These are phyloP conservation scores for Odontophorus gujanensis DNA, from an alignment of 2,113 vertebrate species.

Conservation along the genomic window DNA sequence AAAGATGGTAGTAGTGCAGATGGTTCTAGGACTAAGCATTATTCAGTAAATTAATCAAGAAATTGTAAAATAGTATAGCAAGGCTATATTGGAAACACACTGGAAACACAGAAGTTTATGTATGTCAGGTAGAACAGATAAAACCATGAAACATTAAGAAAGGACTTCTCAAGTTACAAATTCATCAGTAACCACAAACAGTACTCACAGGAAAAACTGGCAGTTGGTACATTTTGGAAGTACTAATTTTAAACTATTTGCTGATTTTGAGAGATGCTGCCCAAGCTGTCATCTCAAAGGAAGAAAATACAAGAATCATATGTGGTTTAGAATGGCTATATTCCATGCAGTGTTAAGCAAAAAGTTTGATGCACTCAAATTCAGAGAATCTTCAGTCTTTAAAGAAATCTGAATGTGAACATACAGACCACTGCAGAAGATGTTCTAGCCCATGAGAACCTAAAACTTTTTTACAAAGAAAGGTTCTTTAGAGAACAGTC, in stretches of 20 bases:
- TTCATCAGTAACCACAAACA: not conserved
- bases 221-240: not conserved
- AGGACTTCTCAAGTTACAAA: rapidly evolving
- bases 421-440: not conserved
- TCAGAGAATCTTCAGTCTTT: not conserved
- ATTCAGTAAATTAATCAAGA: not conserved
- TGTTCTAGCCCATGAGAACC: not conserved
- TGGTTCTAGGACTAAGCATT: not conserved
- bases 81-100: not conserved
- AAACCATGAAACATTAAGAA: not conserved
- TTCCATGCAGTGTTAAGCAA: not conserved
- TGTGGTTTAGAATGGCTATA: not conserved
- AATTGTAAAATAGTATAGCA: not conserved
- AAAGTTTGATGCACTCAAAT: not conserved
- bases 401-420: not conserved
- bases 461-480: not conserved
- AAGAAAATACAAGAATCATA: not conserved
- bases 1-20: not conserved
- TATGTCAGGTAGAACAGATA: not conserved
- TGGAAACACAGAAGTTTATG: not conserved
- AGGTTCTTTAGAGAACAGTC: not conserved
- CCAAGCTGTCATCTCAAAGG: not conserved
- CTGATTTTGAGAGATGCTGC: not conserved
- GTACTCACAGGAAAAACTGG: not conserved
- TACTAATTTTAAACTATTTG: not conserved